These are phyloP conservation scores for Anthophora plumipes DNA, from an alignment of 2,888 invertebrate genomes.

Conservation along the genomic window DNA sequence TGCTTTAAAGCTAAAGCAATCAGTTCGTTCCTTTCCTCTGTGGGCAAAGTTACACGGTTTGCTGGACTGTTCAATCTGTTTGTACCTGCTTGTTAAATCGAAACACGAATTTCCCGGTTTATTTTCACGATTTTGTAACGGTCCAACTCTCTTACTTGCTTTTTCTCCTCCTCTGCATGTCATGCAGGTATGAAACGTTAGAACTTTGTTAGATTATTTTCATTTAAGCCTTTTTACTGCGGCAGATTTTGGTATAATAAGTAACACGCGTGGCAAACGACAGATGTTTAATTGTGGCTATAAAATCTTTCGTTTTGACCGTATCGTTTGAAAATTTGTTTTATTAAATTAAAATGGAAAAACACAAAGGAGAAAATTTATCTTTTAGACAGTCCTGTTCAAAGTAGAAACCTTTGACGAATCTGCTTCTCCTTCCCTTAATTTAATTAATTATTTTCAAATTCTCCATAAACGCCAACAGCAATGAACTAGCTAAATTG, in stretches of 20 bases:
- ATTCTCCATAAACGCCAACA: too few relatives aligned
- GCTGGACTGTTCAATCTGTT: neutral
- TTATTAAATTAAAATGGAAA: too few relatives aligned
- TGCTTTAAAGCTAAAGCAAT: slow-evolving; percentile 3
- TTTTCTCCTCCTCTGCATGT: neutral
- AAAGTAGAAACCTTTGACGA: too few relatives aligned
- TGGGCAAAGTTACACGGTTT: neutral
- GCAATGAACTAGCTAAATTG: neutral
- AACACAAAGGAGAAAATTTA: too few relatives aligned
- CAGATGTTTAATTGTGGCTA: too few relatives aligned
- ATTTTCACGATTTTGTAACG: slow-evolving; percentile 5
- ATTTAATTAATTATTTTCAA: too few relatives aligned
- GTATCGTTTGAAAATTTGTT: too few relatives aligned
- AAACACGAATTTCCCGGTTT: slow-evolving; percentile 24
- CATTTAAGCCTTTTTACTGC: neutral
- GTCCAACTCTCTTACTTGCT: neutral
- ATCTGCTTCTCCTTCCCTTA: too few relatives aligned
- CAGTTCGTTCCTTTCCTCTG: neutral
- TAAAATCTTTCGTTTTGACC: too few relatives aligned
- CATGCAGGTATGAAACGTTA: neutral
- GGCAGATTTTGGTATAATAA: too few relatives aligned
- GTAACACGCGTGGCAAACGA: too few relatives aligned
- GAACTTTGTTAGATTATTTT: neutral
- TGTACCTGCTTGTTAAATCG: neutral
- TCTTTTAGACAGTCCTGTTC: too few relatives aligned